A percentile compares a stretch with the other conserved stretches of the same genome.
These are phyloP conservation scores for Oenanthe oenanthe DNA, from an alignment of 2,113 vertebrate genomes.

Conservation along the genomic window DNA sequence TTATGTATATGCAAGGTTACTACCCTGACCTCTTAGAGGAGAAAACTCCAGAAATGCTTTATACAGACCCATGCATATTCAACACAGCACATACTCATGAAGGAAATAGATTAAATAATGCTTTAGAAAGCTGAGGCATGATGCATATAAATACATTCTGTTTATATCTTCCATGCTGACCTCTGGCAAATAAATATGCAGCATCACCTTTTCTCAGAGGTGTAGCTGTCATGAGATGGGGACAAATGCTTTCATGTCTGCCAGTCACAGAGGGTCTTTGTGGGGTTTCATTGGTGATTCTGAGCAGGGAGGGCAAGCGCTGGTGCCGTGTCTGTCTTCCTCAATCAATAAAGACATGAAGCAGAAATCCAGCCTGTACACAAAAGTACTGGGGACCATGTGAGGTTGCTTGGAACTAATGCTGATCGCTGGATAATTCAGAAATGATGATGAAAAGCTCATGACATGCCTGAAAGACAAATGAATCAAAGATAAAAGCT, in stretches of 20 bases:
- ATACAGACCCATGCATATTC: conserved; percentile 39
- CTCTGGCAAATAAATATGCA: conserved; percentile 63
- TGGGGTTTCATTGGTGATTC: background rate
- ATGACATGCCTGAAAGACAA: conserved; percentile 35
- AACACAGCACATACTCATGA: conserved; percentile 38
- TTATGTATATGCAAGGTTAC: background rate
- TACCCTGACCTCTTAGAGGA: conserved; percentile 22
- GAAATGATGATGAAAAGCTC: conserved; percentile 46
- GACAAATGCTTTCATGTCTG: conserved; percentile 31
- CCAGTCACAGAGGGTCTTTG: conserved; percentile 1
- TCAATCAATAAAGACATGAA: conserved; percentile 32
- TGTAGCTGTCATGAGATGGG: conserved; percentile 42
- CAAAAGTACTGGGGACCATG: background rate
- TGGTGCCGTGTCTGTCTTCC: background rate
- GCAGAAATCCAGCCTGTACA: conserved; percentile 21
- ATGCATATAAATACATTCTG: conserved; percentile 41
- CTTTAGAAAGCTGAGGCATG: conserved; percentile 16
- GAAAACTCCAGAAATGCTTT: conserved; percentile 19
- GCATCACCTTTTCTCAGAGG: background rate
- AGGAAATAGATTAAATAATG: conserved; percentile 64
- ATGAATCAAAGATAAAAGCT: conserved; percentile 9
- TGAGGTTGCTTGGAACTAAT: conserved; percentile 45
- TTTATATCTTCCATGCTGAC: conserved; percentile 46
- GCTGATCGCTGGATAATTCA: conserved; percentile 5
- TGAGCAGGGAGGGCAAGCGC: background rate